Evolutionary conservation across 2,113 vertebrate genomes (phyloP).

Genomic region (Alligator mississippiensis): DNA sequence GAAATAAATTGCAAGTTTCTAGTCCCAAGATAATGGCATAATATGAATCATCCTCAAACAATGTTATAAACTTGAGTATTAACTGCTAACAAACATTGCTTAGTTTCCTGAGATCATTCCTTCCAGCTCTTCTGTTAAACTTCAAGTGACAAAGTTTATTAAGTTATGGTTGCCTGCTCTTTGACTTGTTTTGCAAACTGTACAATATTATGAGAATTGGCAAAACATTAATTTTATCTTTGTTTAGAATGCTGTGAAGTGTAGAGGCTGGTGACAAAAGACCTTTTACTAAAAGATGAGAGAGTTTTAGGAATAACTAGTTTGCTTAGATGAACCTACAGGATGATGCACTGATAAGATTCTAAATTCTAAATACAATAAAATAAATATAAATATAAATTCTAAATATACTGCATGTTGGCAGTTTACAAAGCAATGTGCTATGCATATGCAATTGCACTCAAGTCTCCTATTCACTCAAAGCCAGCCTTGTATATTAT

Average conservation of each 20-base stretch:
- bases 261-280: background rate
- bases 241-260: background rate
- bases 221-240: background rate
- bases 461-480: background rate
- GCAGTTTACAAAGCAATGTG: background rate
- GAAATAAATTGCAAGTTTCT: background rate
- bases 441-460: background rate
- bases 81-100: background rate
- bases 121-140: background rate
- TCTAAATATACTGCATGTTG: background rate
- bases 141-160: background rate
- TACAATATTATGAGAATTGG: background rate
- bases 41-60: background rate
- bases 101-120: background rate
- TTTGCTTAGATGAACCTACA: background rate
- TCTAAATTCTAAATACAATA: background rate
- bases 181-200: background rate
- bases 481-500: background rate
- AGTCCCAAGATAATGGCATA: background rate
- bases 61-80: background rate
- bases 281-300: background rate
- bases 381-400: background rate
- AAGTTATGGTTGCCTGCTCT: background rate
- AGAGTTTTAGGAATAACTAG: background rate
- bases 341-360: background rate